These are phyloP conservation scores for Acrocyrtus sp. DNA, from an alignment of 2,888 invertebrate genomes.

Conservation along the genomic window DNA sequence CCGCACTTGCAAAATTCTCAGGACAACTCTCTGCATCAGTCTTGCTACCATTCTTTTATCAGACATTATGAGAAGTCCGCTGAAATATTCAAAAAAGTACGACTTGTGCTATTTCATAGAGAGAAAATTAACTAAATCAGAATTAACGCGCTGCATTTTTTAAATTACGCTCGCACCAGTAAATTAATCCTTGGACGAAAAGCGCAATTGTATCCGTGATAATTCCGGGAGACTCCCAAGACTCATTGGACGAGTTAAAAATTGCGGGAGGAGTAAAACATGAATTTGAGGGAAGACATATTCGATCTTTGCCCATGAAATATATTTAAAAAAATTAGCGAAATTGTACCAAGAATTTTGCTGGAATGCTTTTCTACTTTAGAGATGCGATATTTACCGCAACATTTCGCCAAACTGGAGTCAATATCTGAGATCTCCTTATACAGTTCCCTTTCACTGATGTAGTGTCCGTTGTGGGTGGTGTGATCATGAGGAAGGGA, in stretches of 20 bases:
- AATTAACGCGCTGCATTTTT: not conserved
- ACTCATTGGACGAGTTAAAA: conserved; percentile 20
- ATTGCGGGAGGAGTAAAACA: conserved; percentile 37
- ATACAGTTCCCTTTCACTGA: not conserved
- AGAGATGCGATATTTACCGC: not conserved
- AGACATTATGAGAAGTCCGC: conserved; percentile 43
- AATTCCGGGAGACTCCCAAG: conserved; percentile 22
- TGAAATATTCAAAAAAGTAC: not conserved
- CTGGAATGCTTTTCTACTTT: not conserved
- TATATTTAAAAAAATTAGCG: too few species aligned
- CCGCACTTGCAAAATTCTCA: conserved; percentile 31
- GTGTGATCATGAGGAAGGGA: not conserved
- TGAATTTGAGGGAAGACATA: not conserved
- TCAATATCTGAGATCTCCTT: not conserved
- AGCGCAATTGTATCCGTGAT: conserved; percentile 31
- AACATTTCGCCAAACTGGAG: not conserved
- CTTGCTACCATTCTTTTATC: conserved; percentile 28
- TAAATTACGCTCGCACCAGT: conserved; percentile 42
- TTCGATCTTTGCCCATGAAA: conserved; percentile 4
- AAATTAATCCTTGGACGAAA: conserved; percentile 54
- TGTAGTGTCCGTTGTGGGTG: not conserved
- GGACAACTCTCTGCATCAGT: conserved; percentile 31
- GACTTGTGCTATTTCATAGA: not conserved
- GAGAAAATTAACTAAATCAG: not conserved
- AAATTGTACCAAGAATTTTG: too few species aligned